Evolutionary conservation across 2,888 invertebrate genomes (phyloP).

Genomic region (Augiades crinisus): DNA sequence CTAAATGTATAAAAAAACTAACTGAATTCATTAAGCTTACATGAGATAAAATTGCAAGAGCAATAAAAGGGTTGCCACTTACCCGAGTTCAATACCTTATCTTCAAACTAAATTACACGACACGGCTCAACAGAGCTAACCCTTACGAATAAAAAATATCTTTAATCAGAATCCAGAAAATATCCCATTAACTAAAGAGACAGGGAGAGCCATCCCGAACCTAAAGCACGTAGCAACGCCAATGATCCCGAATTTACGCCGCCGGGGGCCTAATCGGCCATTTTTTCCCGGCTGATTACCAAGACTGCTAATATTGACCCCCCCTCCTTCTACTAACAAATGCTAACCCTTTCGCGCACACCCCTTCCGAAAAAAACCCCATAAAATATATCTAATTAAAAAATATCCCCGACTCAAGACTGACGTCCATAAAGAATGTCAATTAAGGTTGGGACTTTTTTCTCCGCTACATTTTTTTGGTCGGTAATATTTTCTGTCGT

Average conservation of each 20-base stretch:
- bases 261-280: conserved; percentile 76
- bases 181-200: conserved; percentile 56
- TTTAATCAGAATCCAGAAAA: conserved; percentile 51
- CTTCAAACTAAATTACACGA: conserved; percentile 18
- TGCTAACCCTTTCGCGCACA: conserved; percentile 76
- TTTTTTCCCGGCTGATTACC: conserved; percentile 80
- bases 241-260: conserved; percentile 80
- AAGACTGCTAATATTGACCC: conserved; percentile 77
- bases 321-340: conserved; percentile 69
- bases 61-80: conserved; percentile 3
- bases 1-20: no score
- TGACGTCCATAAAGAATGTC: conserved; percentile 82
- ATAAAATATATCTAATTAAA: conserved; percentile 83
- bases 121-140: conserved; percentile 18
- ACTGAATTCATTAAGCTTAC: no score
- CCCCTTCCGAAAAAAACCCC: conserved; percentile 78
- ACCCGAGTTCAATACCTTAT: conserved; percentile 22
- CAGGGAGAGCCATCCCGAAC: conserved; percentile 45
- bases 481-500: conserved; percentile 66
- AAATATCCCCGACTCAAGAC: conserved; percentile 80
- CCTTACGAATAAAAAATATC: conserved; percentile 39
- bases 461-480: conserved; percentile 47
- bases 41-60: conserved; percentile 3
- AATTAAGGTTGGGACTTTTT: conserved; percentile 76
- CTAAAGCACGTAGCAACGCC: conserved; percentile 57